Base-by-base conservation (phyloP, 2,888 invertebrate species). In the Hemithea aestivaria region DNA sequence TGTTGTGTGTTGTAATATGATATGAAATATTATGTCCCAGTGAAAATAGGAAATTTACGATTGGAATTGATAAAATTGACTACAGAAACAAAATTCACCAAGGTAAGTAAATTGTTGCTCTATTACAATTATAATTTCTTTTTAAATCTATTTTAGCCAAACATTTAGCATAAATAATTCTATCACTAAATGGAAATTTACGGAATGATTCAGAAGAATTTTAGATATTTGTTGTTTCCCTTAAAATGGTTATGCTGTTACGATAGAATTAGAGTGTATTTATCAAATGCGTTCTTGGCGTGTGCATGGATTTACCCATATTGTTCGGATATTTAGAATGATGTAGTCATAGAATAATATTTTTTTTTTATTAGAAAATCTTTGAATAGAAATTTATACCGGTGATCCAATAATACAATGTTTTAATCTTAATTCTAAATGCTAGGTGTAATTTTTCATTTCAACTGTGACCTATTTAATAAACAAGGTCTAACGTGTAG, bases 41-140 rank as follows among this genome's bases (percentile, higher is more conserved):
- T 31, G 30, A 26, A 33, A 32, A 40, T 33, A 40, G 35, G 36
- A 35, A 44, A 46, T 34, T 45, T 37, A 37, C 12, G 36, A 35
- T 34, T 20, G 20, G 39, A 45, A 27, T 20, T 11, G 8, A 24
- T 9, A 24, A 29, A 38, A 37, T 29, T 34, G 34, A 20, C 36
- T 38, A 34, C 34, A 27, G 34, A 35, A 40, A 42, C 33, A 34
- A 51, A 54, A 40, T 55, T 39, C 8, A 27, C 43, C 42, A 48
- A 60, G 73, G 73, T 73, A 51, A 72, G 73, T 58, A 16, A 16
- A 16, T 2, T 44, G n/a, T 36, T 25, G 23, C 35, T 21, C 28
- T 27, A 23, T 10, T 26, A 12, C 10, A 25, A 24, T 26, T 2
- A 4, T 26, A 7, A 5, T 26, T 11, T 10, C 16, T 16, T 16